Base-by-base conservation (phyloP, 2,888 invertebrate genomes). In the Xestia sexstrigata region DNA sequence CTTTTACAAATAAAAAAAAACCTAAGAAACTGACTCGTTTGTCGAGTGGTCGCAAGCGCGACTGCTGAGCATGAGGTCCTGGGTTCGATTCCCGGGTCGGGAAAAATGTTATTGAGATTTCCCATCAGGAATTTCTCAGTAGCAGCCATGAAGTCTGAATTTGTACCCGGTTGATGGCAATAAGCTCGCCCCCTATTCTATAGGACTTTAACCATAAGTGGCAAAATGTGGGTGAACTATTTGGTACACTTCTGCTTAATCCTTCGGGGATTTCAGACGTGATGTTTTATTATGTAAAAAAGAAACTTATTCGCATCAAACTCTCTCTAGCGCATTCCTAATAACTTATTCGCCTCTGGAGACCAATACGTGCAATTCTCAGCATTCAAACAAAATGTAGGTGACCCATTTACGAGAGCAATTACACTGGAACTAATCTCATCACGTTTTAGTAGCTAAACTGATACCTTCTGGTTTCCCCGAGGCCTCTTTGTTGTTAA, bases 401-500 rank as follows among this genome's bases (percentile, higher is more conserved):
- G 84, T 86, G 72, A 84, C 76, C 84, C 68, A 84, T 74, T 77
- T 84, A 79, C 83, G n/a, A 55, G 55, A 63, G 47, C 69, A 84
- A 85, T 85, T 82, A 84, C 73, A 68, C 26, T 70, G 67, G 74
- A 82, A 87, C 78, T 87, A 87, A 87, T 87, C 79, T 75, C 76
- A 80, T 79, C 85, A 84, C 85, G 82, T 80, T 82, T 82, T 70
- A 78, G 63, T 67, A 68, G 75, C 66, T 70, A 66, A 49, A 71
- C 72, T 66, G 87, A 77, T 84, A 79, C 79, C 63, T 76, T 42
- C 58, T 47, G 75, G 78, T 71, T 55, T 72, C 71, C 71, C 74
- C 7, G 47, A 80, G 69, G 74, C 74, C 76, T 67, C 68, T 79
- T 80, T 84, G 87, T 85, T 75, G 81, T 71, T 78, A 80, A 86